phyloP scores from a whole-genome alignment of 2,888 invertebrate genomes.

The Trissoscelio sp. region DNA sequence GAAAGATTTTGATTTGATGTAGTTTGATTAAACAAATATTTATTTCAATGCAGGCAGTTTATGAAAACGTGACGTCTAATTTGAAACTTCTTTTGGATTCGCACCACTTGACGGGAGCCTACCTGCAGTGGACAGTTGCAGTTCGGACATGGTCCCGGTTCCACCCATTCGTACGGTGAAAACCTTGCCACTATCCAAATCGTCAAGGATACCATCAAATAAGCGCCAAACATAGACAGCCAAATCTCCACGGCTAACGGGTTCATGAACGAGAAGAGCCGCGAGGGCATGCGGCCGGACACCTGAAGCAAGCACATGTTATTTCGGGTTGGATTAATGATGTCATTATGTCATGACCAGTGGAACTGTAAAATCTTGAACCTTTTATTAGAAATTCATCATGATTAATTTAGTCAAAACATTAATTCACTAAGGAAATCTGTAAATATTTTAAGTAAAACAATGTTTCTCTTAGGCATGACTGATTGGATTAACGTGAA shows the following conservation, averaged over 20 bases:
- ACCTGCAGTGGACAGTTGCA: slow-evolving; percentile 83
- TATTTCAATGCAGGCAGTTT: neutral
- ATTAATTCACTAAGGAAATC: too few species aligned
- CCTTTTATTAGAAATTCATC: neutral
- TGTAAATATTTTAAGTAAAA: too few species aligned
- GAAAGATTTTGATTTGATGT: too few species aligned
- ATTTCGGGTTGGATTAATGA: slow-evolving; percentile 1
- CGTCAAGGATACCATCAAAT: slow-evolving; percentile 90
- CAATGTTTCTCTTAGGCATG: too few species aligned
- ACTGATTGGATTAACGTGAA: too few species aligned
- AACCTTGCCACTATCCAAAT: slow-evolving; percentile 94
- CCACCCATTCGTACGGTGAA: slow-evolving; percentile 92
- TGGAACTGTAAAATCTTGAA: slow-evolving; percentile 13
- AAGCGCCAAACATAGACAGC: slow-evolving; percentile 91
- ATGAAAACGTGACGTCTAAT: neutral
- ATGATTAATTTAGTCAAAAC: too few species aligned
- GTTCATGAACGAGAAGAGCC: slow-evolving; percentile 93
- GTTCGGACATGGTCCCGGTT: slow-evolving; percentile 85
- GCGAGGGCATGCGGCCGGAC: slow-evolving; percentile 87
- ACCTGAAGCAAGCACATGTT: slow-evolving; percentile 82
- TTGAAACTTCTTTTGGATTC: slow-evolving; percentile 1
- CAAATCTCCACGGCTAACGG: slow-evolving; percentile 94
- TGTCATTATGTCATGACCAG: neutral
- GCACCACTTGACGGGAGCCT: slow-evolving; percentile 80
- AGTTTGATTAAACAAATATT: too few species aligned